phyloP scores from a whole-genome alignment of 2,888 invertebrate species.

The Temnothorax ravouxi region DNA sequence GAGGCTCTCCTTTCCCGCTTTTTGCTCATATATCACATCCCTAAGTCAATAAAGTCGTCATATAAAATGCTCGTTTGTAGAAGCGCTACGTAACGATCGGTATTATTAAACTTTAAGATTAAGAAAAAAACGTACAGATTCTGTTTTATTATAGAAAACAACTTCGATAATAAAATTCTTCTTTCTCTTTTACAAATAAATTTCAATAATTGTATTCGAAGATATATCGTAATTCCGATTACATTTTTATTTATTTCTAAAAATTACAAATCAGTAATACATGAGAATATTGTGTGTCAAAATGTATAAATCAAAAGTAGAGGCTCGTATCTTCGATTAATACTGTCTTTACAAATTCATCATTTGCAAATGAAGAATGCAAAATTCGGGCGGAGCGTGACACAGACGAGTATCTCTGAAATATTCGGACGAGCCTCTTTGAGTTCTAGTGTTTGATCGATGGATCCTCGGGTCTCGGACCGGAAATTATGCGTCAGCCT shows the following conservation, averaged over 20 bases:
- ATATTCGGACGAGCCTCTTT: constrained; percentile 68
- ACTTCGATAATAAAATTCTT: neutral
- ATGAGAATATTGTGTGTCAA: neutral
- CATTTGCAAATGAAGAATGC: constrained; percentile 23
- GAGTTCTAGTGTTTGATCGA: constrained; percentile 85
- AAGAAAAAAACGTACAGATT: neutral
- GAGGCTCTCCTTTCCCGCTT: constrained; percentile 34
- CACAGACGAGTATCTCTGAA: constrained; percentile 64
- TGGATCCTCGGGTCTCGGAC: constrained; percentile 82
- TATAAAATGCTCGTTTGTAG: constrained; percentile 71
- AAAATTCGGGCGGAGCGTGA: constrained; percentile 34
- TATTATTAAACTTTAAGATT: constrained; percentile 50
- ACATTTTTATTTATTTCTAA: constrained; percentile 1
- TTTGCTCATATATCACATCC: constrained; percentile 62
- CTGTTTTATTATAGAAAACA: constrained; percentile 37
- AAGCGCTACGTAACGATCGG: constrained; percentile 64
- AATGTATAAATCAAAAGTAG: neutral
- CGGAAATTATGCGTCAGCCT: constrained; percentile 86
- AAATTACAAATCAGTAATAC: neutral
- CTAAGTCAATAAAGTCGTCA: constrained; percentile 71
- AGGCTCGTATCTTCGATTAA: neutral
- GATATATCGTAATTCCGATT: neutral
- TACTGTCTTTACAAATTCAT: constrained; percentile 2
- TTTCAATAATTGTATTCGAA: neutral
- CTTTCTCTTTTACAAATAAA: neutral